These are phyloP conservation scores for Adelognathus sp. DNA, from an alignment of 2,888 invertebrate species.

Conservation along the genomic window DNA sequence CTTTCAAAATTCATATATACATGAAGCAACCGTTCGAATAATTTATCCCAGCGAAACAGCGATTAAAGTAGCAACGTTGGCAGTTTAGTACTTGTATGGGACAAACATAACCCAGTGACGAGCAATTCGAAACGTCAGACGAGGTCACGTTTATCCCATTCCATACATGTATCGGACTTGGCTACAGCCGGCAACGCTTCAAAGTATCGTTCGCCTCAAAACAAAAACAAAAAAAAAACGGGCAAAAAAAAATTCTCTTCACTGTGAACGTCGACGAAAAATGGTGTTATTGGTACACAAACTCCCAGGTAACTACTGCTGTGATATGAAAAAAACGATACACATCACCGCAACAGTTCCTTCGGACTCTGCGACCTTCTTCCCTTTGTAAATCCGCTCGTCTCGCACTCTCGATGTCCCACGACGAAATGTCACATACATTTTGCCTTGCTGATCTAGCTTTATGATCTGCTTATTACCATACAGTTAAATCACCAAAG, in stretches of 20 bases:
- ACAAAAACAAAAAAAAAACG: too few relatives aligned
- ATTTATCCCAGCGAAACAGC: not conserved
- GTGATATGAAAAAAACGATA: slow-evolving; percentile 77
- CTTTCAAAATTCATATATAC: not conserved
- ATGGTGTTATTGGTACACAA: slow-evolving; percentile 62
- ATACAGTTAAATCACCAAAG: slow-evolving; percentile 85
- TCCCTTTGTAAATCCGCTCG: not conserved
- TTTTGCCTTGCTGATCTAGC: slow-evolving; percentile 80
- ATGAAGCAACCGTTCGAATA: not conserved
- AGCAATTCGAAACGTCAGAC: slow-evolving; percentile 67
- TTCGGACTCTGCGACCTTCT: slow-evolving; percentile 68
- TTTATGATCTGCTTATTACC: slow-evolving; percentile 79
- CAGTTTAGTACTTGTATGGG: slow-evolving; percentile 68
- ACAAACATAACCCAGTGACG: slow-evolving; percentile 80
- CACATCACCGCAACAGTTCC: slow-evolving; percentile 80
- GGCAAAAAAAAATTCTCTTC: too few relatives aligned
- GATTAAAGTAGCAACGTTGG: slow-evolving; percentile 57
- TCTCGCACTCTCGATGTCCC: slow-evolving; percentile 26
- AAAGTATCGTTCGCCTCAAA: too few relatives aligned
- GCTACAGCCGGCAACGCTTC: not conserved
- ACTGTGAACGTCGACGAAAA: not conserved
- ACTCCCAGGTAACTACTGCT: slow-evolving; percentile 79
- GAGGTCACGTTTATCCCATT: slow-evolving; percentile 73
- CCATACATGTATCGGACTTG: slow-evolving; percentile 65
- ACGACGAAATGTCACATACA: slow-evolving; percentile 68